Base-by-base conservation (phyloP, 2,113 vertebrate genomes). In the Calypte anna region DNA sequence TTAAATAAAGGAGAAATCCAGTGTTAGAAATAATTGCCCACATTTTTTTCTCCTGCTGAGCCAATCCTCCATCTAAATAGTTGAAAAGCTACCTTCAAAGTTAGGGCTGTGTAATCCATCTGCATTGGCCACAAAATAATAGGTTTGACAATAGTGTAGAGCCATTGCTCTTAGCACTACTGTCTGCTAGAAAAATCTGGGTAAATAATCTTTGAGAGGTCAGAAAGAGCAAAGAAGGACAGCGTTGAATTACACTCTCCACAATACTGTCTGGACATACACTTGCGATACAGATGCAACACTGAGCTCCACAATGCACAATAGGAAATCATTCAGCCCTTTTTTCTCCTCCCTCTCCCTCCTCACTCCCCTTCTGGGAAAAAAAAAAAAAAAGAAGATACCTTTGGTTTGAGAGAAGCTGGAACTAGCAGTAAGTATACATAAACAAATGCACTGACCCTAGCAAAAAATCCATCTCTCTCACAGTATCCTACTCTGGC, bases 1-100 rank as follows among this genome's bases (percentile, higher is more conserved):
- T 95, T 97, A 96, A 91, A 96, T 91, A 92, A 93, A 94, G 82
- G 89, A 91, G 74, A 92, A 92, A 92, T 33, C 50, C 27, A 76
- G 36, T 54, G 75, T 90, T 92, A 88, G 66, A 97, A 95, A 85
- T 91, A 95, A 95, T 92, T 91, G 89, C 76, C 79, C 50, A 28
- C 31, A 33, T 79, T 94, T 93, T 86, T 86, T 85, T n/a, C 70
- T 43, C 64, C 57, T 62, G 46, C 82, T 72, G 63, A 93, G 79
- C 63, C 76, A 94, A 84, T 90, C 38, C 67, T 92, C 87, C 73
- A 81, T 66, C 76, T 62, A 74, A 90, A 92, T 7, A 93, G 88
- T 43, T 94, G 61, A 92, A 95, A 95, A 96, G 79, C 59, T 53
- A n/a, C 43, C 64, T 93, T 94, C 82, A 64, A 79, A 79, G 84